Percentiles rank a stretch among this genome's conserved stretches.
These are phyloP conservation scores for Dryomyza anilis DNA, from an alignment of 2,888 invertebrate species.

Conservation along the genomic window DNA sequence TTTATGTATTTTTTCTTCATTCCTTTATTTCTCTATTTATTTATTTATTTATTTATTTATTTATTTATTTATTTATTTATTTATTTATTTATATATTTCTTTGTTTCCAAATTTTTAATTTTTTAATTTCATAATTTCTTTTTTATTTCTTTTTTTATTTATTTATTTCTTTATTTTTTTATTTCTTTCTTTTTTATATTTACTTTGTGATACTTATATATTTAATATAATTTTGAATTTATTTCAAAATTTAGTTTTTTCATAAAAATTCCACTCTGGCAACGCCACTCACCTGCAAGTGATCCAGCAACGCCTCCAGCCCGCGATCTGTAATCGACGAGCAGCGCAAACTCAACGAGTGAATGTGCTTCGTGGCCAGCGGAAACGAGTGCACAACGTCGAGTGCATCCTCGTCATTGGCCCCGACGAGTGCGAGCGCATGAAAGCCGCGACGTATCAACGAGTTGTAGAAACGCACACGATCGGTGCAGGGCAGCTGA, in stretches of 20 bases:
- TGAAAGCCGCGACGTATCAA: slow-evolving; percentile 85
- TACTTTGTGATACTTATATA: too few relatives aligned
- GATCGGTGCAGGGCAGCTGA: slow-evolving; percentile 65
- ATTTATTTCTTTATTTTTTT: too few relatives aligned
- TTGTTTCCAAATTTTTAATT: slow-evolving; percentile 9
- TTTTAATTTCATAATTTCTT: not conserved
- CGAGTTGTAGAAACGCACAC: slow-evolving; percentile 76
- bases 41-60: slow-evolving; percentile 1
- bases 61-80: slow-evolving; percentile 3
- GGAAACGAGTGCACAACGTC: slow-evolving; percentile 88
- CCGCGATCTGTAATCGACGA: slow-evolving; percentile 91
- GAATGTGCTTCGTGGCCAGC: slow-evolving; percentile 79
- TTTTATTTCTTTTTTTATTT: not conserved
- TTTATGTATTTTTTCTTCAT: not conserved
- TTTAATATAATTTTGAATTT: too few relatives aligned
- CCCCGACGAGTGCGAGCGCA: slow-evolving; percentile 81
- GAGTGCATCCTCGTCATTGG: slow-evolving; percentile 86
- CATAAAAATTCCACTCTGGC: too few relatives aligned
- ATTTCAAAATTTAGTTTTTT: too few relatives aligned
- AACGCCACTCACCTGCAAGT: slow-evolving; percentile 73
- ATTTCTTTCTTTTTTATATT: too few relatives aligned
- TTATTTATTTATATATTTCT: not conserved
- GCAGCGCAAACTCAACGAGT: slow-evolving; percentile 83
- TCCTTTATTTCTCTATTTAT: not conserved
- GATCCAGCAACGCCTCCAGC: slow-evolving; percentile 84